Evolutionary conservation across 2,888 invertebrate genomes (phyloP).

Genomic region (Diplolepis rosae): DNA sequence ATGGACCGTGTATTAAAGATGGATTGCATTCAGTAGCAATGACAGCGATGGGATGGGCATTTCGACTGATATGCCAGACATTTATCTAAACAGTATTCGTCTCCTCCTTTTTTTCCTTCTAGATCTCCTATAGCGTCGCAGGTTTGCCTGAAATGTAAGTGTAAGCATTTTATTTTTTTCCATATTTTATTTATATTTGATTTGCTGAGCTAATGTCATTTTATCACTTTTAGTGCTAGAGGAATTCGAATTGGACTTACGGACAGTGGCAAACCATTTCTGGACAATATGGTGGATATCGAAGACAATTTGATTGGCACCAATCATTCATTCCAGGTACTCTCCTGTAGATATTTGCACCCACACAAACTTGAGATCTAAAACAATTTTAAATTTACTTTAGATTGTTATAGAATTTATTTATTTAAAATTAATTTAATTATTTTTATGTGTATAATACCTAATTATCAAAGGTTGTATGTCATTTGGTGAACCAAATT

Average conservation of each 20-base stretch:
- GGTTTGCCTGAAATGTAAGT: conserved; percentile 78
- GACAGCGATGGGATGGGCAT: conserved; percentile 84
- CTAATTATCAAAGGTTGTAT: conserved; percentile 85
- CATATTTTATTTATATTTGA: not conserved
- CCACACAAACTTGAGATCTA: conserved; percentile 88
- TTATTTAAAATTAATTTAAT: not conserved
- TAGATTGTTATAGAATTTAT: too few relatives aligned
- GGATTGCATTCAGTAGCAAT: conserved; percentile 77
- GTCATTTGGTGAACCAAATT: conserved; percentile 79
- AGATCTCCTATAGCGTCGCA: conserved; percentile 88
- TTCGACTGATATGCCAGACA: conserved; percentile 86
- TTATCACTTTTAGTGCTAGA: not conserved
- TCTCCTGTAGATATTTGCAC: conserved; percentile 78
- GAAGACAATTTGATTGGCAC: conserved; percentile 90
- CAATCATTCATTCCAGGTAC: conserved; percentile 87
- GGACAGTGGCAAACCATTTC: conserved; percentile 85
- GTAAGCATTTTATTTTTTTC: not conserved
- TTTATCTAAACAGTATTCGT: conserved; percentile 89
- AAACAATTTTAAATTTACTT: not conserved
- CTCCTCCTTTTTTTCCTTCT: conserved; percentile 83
- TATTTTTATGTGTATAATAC: conserved; percentile 68
- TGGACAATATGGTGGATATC: conserved; percentile 91
- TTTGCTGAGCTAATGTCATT: not conserved
- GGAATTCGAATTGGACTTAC: conserved; percentile 77
- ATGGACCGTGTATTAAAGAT: conserved; percentile 4